Evolutionary conservation across 2,888 invertebrate species (phyloP).

Genomic region (Lepidonotus clava): DNA sequence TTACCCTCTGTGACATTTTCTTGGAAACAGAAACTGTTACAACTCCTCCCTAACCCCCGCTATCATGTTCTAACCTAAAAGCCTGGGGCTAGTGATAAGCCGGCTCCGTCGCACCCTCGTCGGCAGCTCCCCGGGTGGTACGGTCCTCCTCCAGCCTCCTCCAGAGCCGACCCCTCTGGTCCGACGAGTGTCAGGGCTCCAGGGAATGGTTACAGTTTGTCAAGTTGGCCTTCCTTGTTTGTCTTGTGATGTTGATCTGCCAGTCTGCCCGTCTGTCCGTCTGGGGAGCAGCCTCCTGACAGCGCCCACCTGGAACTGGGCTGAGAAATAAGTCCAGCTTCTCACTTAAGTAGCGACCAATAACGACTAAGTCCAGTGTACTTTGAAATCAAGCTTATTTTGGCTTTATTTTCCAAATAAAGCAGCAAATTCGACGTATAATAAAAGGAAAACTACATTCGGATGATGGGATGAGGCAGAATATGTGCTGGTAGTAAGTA

Average conservation of each 20-base stretch:
- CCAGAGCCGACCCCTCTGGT: too few relatives aligned
- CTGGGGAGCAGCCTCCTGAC: background rate
- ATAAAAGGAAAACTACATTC: too few relatives aligned
- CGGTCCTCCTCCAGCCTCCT: too few relatives aligned
- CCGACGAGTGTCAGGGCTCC: background rate
- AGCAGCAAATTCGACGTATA: too few relatives aligned
- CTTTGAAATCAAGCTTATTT: too few relatives aligned
- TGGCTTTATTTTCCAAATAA: too few relatives aligned
- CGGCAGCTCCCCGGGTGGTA: slow-evolving; percentile 32
- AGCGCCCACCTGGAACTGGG: slow-evolving; percentile 7
- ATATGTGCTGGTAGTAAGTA: too few relatives aligned
- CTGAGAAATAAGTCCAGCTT: too few relatives aligned
- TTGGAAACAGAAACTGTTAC: slow-evolving; percentile 6
- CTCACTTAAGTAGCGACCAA: too few relatives aligned
- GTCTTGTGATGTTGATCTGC: slow-evolving; percentile 42
- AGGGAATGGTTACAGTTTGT: slow-evolving; percentile 52
- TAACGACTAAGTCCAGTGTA: too few relatives aligned
- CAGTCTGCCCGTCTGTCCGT: background rate
- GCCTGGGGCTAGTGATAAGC: slow-evolving; percentile 35
- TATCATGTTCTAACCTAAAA: slow-evolving; percentile 23
- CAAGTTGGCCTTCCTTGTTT: slow-evolving; percentile 44
- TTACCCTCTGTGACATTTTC: too few relatives aligned
- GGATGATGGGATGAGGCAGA: too few relatives aligned
- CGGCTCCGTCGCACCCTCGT: background rate
- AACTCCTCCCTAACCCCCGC: background rate